Evolutionary conservation across 2,113 vertebrate species (phyloP), one percentile per base, ranked within the genome.

Genomic region (Anser cygnoides): DNA sequence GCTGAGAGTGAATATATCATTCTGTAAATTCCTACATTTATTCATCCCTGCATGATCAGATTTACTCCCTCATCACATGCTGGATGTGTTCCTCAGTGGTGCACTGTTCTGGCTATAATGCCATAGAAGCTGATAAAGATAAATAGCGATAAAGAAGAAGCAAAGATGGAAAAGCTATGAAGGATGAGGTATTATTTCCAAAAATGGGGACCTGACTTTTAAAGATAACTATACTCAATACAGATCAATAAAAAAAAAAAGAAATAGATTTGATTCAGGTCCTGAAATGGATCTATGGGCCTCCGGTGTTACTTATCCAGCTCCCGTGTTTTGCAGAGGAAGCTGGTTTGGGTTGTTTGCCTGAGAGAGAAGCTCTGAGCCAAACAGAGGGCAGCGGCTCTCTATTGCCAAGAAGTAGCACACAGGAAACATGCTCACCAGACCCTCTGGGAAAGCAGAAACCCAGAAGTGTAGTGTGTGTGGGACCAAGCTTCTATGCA

Each of bases 21-120:
- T 89, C 81, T 71, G n/a, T 57, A 11, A 72, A 35, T 72, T n/a
- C 17, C 22, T 79, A 2, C 65, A 55, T 58, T 65, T 74, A 63
- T 20, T 33, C 25, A 31, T 52, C 18, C 3, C 1, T 59, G 35
- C 0, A 0, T 12, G 41, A 59, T 59, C 1, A 0, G 58, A 41
- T 55, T 90, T 18, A 10, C 19, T 79, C 1, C 0, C 28, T 83
- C 41, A 23, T 52, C 68, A 35, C 37, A 43, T 43, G 26, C 58
- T 52, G 57, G 39, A 71, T 41, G 31, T 5, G 5, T n/a, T 84
- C 46, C 80, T 78, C 37, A 81, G 14, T 20, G 74, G 37, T 49
- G 58, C 54, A 10, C 41, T 75, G 17, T 14, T 46, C 65, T 61
- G 73, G 52, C 71, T 44, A 33, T 35, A 55, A 74, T 39, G 43